Conservation (phyloP, 2,113 vertebrate species). For the Trochalopteron elliotii region DNA sequence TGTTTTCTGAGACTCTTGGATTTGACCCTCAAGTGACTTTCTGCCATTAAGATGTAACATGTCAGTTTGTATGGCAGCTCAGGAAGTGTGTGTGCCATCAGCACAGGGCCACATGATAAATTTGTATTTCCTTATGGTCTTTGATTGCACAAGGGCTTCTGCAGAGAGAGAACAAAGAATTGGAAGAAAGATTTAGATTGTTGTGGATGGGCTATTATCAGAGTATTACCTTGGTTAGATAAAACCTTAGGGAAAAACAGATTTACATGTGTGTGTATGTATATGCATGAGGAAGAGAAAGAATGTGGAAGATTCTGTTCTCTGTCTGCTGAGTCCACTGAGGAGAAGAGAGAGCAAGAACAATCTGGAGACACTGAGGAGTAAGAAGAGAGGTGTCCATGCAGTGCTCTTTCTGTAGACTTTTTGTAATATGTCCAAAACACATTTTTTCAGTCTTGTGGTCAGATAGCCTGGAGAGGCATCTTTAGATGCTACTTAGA, state of each 20-base stretch:
- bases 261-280: neutral
- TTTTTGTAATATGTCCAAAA: neutral
- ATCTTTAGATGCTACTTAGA: neutral
- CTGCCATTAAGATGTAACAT: neutral
- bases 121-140: neutral
- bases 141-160: neutral
- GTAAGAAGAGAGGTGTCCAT: neutral
- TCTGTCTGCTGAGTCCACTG: neutral
- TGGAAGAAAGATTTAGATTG: neutral
- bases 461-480: neutral
- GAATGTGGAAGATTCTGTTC: neutral
- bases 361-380: neutral
- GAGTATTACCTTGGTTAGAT: neutral
- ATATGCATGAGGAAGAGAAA: neutral
- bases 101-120: neutral
- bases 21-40: neutral
- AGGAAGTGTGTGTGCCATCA: neutral
- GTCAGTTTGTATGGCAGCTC: neutral
- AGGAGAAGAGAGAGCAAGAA: neutral
- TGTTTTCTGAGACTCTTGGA: neutral
- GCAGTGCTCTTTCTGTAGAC: neutral
- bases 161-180: neutral
- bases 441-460: neutral
- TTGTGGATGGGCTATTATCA: neutral
- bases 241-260: neutral